phyloP scores from a whole-genome alignment of 23 tunicate species.

The Clavelina lepadiformis region DNA sequence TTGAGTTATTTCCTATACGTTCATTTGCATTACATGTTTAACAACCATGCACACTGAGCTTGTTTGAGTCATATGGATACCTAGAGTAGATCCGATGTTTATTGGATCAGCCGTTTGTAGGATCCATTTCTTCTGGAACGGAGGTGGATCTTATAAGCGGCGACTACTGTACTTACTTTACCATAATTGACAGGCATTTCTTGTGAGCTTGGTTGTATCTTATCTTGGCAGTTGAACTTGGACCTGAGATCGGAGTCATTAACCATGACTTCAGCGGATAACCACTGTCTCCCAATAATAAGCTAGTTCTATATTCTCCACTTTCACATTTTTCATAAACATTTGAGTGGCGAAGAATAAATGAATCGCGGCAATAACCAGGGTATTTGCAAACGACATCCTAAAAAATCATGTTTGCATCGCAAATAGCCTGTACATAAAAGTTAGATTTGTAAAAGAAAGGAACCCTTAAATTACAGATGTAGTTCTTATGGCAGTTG shows the following conservation, averaged over 20 bases:
- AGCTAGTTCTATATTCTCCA: slow-evolving; percentile 8
- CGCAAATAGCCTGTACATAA: slow-evolving; percentile 27
- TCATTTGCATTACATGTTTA: too few relatives aligned
- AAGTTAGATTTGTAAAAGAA: too few relatives aligned
- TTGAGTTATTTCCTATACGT: too few relatives aligned
- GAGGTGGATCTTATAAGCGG: too few relatives aligned
- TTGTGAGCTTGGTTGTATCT: slow-evolving; percentile 21
- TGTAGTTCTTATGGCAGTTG: too few relatives aligned
- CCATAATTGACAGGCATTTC: slow-evolving; percentile 2
- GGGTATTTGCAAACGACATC: slow-evolving; percentile 30
- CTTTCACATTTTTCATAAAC: slow-evolving; percentile 5
- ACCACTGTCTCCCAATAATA: slow-evolving; percentile 30
- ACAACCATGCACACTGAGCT: too few relatives aligned
- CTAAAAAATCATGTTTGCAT: slow-evolving; percentile 18
- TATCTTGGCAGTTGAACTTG: slow-evolving; percentile 1
- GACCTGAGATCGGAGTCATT: slow-evolving; percentile 12
- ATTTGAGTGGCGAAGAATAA: slow-evolving; percentile 14
- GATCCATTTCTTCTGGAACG: too few relatives aligned
- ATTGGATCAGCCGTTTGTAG: too few relatives aligned
- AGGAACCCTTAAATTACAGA: neutral
- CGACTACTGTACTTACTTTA: too few relatives aligned
- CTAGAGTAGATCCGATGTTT: too few relatives aligned
- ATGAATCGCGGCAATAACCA: slow-evolving; percentile 17
- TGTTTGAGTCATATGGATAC: too few relatives aligned
- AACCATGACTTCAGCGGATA: slow-evolving; percentile 22